Percentiles rank a stretch among this genome's conserved stretches.
These are phyloP conservation scores for Acrobasis suavella DNA, from an alignment of 2,888 invertebrate species.

Conservation along the genomic window DNA sequence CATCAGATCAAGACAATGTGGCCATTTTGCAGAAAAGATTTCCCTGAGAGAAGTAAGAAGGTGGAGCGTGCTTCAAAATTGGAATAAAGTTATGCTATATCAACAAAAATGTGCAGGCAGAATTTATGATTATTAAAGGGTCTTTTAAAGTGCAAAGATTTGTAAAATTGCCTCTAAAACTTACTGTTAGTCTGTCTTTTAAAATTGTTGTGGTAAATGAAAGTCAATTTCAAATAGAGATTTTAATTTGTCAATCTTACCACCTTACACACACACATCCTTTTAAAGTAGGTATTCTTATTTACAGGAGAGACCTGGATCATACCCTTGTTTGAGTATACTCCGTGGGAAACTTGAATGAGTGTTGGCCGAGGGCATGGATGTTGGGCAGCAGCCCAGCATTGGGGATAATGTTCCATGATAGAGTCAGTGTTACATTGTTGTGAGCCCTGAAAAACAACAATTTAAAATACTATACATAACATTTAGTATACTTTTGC, in stretches of 20 bases:
- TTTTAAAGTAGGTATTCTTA: constrained; percentile 21
- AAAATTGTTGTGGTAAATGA: constrained; percentile 37
- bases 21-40: too few relatives aligned
- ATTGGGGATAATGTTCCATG: constrained; percentile 99
- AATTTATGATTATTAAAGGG: too few relatives aligned
- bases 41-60: too few relatives aligned
- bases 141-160: too few relatives aligned
- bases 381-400: constrained; percentile 97
- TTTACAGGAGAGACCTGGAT: constrained; percentile 45
- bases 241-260: constrained; percentile 53
- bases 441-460: constrained; percentile 89
- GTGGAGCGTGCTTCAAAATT: too few relatives aligned
- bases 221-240: constrained; percentile 44
- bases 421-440: constrained; percentile 96
- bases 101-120: too few relatives aligned
- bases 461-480: background rate
- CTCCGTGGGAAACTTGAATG: constrained; percentile 94
- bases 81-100: too few relatives aligned
- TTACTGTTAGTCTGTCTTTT: background rate
- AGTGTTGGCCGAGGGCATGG: constrained; percentile 90
- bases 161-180: too few relatives aligned
- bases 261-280: constrained; percentile 42
- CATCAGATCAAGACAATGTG: too few relatives aligned
- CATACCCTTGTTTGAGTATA: constrained; percentile 86
- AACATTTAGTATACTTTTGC: too few relatives aligned